These are phyloP conservation scores for Sitta europaea DNA, from an alignment of 2,113 vertebrate species.

Conservation along the genomic window DNA sequence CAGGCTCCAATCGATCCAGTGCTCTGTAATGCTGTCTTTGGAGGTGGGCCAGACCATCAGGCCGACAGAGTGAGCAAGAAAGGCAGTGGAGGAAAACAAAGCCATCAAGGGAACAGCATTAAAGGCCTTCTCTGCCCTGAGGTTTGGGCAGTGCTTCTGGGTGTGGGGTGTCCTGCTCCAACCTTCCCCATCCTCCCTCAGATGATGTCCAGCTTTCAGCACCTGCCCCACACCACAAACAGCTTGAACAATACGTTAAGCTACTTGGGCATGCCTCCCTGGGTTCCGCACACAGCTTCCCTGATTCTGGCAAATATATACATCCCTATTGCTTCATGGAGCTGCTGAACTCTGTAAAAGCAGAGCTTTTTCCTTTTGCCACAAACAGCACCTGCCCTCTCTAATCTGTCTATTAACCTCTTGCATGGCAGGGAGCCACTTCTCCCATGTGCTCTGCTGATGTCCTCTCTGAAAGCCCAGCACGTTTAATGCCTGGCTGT, in stretches of 20 bases:
- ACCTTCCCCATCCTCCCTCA: background rate
- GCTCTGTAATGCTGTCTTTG: constrained; percentile 62
- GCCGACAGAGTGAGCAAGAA: background rate
- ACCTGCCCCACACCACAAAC: rapidly evolving
- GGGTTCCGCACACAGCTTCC: background rate
- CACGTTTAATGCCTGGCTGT: background rate
- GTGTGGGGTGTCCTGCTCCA: background rate
- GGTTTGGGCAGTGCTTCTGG: background rate
- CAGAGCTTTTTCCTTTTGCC: background rate
- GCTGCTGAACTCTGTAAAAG: constrained; percentile 9
- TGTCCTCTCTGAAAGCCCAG: background rate
- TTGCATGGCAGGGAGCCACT: constrained; percentile 27
- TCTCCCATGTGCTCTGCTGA: background rate
- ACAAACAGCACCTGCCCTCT: constrained; percentile 14
- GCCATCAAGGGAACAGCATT: constrained; percentile 1
- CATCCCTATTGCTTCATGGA: background rate
- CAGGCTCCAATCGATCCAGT: constrained; percentile 47
- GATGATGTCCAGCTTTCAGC: background rate
- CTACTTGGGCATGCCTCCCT: background rate
- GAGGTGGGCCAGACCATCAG: constrained; percentile 46
- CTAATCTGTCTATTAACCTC: constrained; percentile 54
- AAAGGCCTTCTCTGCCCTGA: constrained; percentile 4
- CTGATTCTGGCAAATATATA: constrained; percentile 48
- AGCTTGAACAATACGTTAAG: rapidly evolving
- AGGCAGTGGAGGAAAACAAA: constrained; percentile 5